Evolutionary conservation across 2,797 vertebrate species (phyloP), one percentile per base, ranked within the genome.

Genomic region (Dromococcyx pavoninus): DNA sequence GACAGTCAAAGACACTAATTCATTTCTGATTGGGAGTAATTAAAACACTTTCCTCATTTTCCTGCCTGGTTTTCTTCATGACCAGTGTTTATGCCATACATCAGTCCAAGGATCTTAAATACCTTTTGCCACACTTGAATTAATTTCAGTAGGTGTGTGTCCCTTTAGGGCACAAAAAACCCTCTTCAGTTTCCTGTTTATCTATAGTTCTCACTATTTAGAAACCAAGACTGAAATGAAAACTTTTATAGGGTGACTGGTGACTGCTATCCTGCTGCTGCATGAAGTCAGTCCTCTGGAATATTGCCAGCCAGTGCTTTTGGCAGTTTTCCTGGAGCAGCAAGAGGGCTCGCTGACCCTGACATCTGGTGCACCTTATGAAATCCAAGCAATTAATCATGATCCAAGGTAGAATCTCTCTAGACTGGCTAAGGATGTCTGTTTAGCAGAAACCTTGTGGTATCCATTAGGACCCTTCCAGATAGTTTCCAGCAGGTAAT

Each of bases 361-460:
- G 91, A 97, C 97, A 97, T 97, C 95, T 97, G 95, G 95, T 95
- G 93, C 86, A 97, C 88, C 94, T 93, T 90, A 85, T 70, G 86
- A 97, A 94, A 97, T 84, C 78, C 60, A 82, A 91, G 93, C 91
- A 94, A 93, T 96, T 96, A 92, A 94, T 96, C 22, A 53, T 88
- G 80, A 94, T 97, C 96, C 93, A 72, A 94, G 89, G 94, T 94
- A 89, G 92, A 95, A 76, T 96, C 94, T 97, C 94, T 95, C 84
- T 72, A 92, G 94, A 89, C 93, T 92, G 94, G 93, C 89, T 94
- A 77, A 92, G 91, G 76, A 88, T 0, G 89, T 91, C 86, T 94
- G 91, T 86, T 96, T 94, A 89, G 93, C 91, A 96, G 95, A 96
- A 97, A 93, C 43, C 93, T 94, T 92, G 87, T 89, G 86, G 74